Percentiles rank a stretch among this genome's conserved stretches.
phyloP scores from a whole-genome alignment of 2,113 vertebrate species.

The Edolisoma coerulescens region DNA sequence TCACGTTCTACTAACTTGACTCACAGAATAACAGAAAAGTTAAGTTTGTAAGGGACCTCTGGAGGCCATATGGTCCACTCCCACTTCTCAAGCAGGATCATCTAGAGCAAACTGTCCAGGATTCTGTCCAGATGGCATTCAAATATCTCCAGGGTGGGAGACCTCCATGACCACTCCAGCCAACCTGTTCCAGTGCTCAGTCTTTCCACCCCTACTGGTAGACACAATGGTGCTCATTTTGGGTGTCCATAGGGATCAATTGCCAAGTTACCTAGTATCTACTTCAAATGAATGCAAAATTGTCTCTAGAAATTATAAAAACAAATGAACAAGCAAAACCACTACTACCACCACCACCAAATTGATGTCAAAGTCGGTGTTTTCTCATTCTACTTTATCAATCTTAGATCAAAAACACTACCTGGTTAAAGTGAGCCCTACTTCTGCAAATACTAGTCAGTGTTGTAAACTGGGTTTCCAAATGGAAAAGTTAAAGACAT shows the following conservation, averaged over 20 bases:
- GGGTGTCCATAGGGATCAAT: not conserved
- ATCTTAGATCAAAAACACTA: not conserved
- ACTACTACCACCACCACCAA: not conserved
- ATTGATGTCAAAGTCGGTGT: not conserved
- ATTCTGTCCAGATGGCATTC: not conserved
- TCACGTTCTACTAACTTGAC: rapidly evolving
- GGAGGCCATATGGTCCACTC: rapidly evolving
- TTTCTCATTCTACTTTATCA: not conserved
- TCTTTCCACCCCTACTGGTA: not conserved
- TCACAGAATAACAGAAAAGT: not conserved
- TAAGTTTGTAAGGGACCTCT: not conserved
- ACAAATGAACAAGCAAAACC: not conserved
- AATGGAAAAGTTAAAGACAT: not conserved
- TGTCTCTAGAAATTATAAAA: not conserved
- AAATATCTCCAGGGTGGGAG: not conserved
- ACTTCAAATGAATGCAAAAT: not conserved
- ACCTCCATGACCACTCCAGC: not conserved
- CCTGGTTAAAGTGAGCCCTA: not conserved
- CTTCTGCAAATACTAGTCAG: not conserved
- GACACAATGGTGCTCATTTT: not conserved
- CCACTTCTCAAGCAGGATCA: not conserved
- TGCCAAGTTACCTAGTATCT: not conserved
- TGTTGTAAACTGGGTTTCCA: not conserved
- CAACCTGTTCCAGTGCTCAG: not conserved
- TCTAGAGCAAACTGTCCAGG: not conserved